phyloP scores from a whole-genome alignment of 2,797 vertebrate species.

The Valencia hispanica region DNA sequence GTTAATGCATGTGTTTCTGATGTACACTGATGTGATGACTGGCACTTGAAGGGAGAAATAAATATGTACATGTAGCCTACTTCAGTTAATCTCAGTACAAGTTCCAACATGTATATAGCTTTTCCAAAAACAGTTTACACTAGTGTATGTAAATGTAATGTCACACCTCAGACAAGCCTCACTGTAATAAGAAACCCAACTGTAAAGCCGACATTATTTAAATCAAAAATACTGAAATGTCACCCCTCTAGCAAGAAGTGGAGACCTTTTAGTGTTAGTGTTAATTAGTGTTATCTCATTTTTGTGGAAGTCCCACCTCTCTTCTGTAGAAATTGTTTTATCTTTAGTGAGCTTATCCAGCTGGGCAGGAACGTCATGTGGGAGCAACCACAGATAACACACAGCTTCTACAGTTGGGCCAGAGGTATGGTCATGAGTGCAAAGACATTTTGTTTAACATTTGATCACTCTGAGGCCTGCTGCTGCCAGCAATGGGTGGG shows the following conservation, averaged over 20 bases:
- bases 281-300: conserved; percentile 45
- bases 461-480: neutral
- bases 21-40: neutral
- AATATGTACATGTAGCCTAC: neutral
- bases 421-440: conserved; percentile 30
- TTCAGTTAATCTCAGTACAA: neutral
- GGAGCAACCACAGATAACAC: conserved; percentile 52
- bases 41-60: neutral
- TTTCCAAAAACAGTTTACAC: neutral
- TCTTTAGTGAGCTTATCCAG: conserved; percentile 59
- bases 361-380: conserved; percentile 32
- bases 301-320: conserved; percentile 61
- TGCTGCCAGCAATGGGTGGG: neutral
- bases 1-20: neutral
- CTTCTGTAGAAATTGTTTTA: conserved; percentile 67
- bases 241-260: neutral
- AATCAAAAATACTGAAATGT: conserved; percentile 3
- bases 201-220: conserved; percentile 12
- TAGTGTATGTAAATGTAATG: neutral
- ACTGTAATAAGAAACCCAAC: neutral
- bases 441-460: neutral
- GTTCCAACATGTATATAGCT: neutral
- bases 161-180: neutral
- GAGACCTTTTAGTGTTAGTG: conserved; percentile 2
- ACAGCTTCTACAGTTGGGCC: conserved; percentile 41